Percentiles rank a stretch among this genome's conserved stretches.
Evolutionary conservation across 2,888 invertebrate genomes (phyloP).

Genomic region (Lasioglossum calceatum): DNA sequence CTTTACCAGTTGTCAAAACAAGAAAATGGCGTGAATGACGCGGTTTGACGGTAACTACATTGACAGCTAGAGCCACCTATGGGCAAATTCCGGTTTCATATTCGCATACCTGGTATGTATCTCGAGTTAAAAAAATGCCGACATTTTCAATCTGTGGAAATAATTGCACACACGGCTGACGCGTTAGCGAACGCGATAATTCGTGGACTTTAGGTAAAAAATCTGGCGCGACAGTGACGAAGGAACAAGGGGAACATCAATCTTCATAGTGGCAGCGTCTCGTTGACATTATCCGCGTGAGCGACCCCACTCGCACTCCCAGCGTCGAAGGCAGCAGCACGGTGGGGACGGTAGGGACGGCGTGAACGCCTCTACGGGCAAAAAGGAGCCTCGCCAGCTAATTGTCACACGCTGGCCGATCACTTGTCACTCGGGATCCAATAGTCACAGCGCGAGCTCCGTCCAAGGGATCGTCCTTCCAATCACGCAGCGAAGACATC

Average conservation of each 20-base stretch:
- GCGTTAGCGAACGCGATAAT: neutral
- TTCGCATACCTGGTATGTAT: too few species aligned
- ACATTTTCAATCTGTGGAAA: neutral
- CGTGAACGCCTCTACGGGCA: constrained; percentile 44
- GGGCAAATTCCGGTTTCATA: too few species aligned
- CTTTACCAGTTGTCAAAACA: too few species aligned
- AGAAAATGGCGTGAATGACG: too few species aligned
- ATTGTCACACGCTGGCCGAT: constrained; percentile 77
- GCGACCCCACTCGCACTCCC: constrained; percentile 34
- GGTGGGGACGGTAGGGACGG: constrained; percentile 55
- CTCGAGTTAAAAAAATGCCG: too few species aligned
- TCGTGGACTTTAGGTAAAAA: neutral
- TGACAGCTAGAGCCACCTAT: too few species aligned
- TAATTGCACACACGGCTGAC: neutral
- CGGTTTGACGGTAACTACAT: too few species aligned
- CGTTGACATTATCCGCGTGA: constrained; percentile 43
- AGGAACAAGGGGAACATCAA: constrained; percentile 14
- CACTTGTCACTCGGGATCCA: constrained; percentile 79
- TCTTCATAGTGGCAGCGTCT: constrained; percentile 27
- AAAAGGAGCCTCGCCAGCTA: constrained; percentile 74
- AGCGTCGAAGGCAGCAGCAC: neutral
- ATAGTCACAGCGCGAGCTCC: constrained; percentile 67
- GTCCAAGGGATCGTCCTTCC: constrained; percentile 58
- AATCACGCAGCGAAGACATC: constrained; percentile 38
- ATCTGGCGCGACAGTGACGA: neutral